Evolutionary conservation across 2,888 invertebrate species (phyloP), one percentile per base, ranked within the genome.

Genomic region (Sphaerophoria rueppellii): DNA sequence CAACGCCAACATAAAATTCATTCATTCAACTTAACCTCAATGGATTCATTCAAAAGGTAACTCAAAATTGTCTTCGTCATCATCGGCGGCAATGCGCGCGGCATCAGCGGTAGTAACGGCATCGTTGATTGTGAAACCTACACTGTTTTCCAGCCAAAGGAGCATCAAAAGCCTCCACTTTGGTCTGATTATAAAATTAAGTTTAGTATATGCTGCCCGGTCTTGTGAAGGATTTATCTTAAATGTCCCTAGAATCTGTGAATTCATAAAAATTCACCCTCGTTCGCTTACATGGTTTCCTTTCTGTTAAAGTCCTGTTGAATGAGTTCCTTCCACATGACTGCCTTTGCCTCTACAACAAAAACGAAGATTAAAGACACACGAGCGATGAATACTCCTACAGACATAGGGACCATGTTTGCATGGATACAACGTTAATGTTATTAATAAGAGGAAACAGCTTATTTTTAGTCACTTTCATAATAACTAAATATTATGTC

Each of bases 261-360:
- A 2, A 11, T 24, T 52, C 5, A 24, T 24, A 24, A 24, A 24
- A 24, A 24, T 35, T 14, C 11, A 14, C 35, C 11, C 11, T 14
- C 32, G 3, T n/a, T 9, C 9, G 24, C 32, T 50, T 35, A 65
- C 16, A 65, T 50, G 65, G 50, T 50, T 50, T 50, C 16, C 35
- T 16, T 35, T 24, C 24, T 24, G 24, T 65, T 50, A 65, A 52
- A 57, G 69, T 63, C 73, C 72, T 63, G 77, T 70, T 82, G 79
- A 82, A 74, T 82, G 79, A 67, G 50, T 67, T 83, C 54, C 60
- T 76, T 67, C 57, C 83, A 76, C 81, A 76, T 85, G 83, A 81
- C 58, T 76, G 81, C 16, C 52, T 24, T 24, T 24, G 24, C 24
- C 2, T 24, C 24, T 54, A 16, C 40, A 65, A 76, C 61, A 75